Percentiles rank a stretch among this genome's conserved stretches.
Conservation (phyloP, 2,888 invertebrate genomes). For the Drosophila putrida region DNA sequence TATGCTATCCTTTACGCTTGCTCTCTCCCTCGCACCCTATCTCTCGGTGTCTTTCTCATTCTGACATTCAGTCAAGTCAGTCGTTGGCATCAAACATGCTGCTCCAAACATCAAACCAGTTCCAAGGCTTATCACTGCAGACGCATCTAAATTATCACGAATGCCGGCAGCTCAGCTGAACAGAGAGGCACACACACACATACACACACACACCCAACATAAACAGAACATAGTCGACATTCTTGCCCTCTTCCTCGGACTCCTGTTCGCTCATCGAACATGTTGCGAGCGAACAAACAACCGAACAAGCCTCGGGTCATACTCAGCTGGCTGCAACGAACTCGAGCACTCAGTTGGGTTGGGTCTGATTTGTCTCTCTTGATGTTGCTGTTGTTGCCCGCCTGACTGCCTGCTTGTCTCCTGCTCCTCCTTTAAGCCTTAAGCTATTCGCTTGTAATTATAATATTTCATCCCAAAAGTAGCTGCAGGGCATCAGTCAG, state of each 20-base stretch:
- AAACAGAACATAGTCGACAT: slow-evolving; percentile 70
- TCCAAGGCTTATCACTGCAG: slow-evolving; percentile 73
- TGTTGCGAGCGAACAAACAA: slow-evolving; percentile 54
- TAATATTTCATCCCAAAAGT: slow-evolving; percentile 86
- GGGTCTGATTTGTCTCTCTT: slow-evolving; percentile 43
- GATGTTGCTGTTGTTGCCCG: slow-evolving; percentile 24
- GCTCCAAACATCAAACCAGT: slow-evolving; percentile 71
- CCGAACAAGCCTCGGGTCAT: slow-evolving; percentile 35
- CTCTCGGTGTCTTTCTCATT: neutral
- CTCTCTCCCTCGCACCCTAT: slow-evolving; percentile 12
- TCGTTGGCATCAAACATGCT: slow-evolving; percentile 69
- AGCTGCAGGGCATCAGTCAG: slow-evolving; percentile 82
- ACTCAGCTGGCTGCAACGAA: slow-evolving; percentile 41
- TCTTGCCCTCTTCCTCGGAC: slow-evolving; percentile 11
- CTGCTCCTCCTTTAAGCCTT: slow-evolving; percentile 72
- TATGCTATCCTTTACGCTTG: slow-evolving; percentile 9
- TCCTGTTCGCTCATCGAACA: slow-evolving; percentile 48
- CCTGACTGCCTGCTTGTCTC: slow-evolving; percentile 10
- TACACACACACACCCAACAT: slow-evolving; percentile 31
- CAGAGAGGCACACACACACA: slow-evolving; percentile 23
- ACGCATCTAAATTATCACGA: slow-evolving; percentile 75
- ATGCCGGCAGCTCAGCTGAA: slow-evolving; percentile 68
- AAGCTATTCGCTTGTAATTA: slow-evolving; percentile 85
- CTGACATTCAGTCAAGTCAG: slow-evolving; percentile 23
- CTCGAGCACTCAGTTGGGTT: slow-evolving; percentile 45